Percentiles rank a stretch among this genome's conserved stretches.
Evolutionary conservation across 2,888 invertebrate species (phyloP).

Genomic region (Drosophila neotestacea): DNA sequence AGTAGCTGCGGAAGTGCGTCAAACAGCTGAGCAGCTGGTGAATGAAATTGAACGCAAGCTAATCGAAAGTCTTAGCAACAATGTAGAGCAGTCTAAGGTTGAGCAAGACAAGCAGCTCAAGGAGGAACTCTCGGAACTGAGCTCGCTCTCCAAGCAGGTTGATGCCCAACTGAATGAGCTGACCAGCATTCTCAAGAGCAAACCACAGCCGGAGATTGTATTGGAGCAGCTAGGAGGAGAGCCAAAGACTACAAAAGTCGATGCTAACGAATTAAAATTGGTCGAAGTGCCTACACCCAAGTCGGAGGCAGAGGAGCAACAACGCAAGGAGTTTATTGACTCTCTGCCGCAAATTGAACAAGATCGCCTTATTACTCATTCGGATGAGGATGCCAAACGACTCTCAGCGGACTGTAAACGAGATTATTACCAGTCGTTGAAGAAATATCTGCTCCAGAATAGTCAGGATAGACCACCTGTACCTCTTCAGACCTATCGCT

Average conservation of each 20-base stretch:
- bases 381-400: constrained; percentile 77
- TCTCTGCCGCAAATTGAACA: constrained; percentile 82
- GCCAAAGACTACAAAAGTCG: constrained; percentile 24
- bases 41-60: constrained; percentile 74
- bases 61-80: constrained; percentile 63
- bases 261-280: constrained; percentile 56
- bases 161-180: constrained; percentile 81
- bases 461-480: constrained; percentile 87
- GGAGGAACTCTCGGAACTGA: constrained; percentile 55
- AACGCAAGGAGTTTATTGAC: constrained; percentile 83
- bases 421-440: constrained; percentile 84
- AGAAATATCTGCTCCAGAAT: constrained; percentile 82
- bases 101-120: constrained; percentile 59
- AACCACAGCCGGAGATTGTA: constrained; percentile 64
- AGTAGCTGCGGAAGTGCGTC: constrained; percentile 50
- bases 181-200: constrained; percentile 79
- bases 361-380: constrained; percentile 42
- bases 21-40: constrained; percentile 71
- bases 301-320: constrained; percentile 81
- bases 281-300: constrained; percentile 81
- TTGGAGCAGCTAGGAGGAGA: constrained; percentile 41
- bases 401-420: constrained; percentile 83
- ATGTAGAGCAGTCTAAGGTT: constrained; percentile 61
- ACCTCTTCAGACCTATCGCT: constrained; percentile 91
- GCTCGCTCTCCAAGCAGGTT: constrained; percentile 73